phyloP scores from a whole-genome alignment of 2,888 invertebrate species.

The Theristus sp. region DNA sequence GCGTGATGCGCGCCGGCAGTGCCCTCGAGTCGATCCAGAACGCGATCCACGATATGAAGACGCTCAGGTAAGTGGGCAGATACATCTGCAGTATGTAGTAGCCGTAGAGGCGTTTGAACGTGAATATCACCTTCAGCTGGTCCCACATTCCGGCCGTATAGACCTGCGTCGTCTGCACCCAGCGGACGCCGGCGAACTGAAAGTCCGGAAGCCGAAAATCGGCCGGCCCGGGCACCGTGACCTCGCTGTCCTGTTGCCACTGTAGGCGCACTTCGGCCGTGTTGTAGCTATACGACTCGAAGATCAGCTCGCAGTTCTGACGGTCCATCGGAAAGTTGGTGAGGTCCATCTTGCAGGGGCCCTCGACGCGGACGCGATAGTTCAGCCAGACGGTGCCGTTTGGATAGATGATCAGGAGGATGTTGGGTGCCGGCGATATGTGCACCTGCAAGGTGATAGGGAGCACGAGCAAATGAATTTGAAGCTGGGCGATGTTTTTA shows the following conservation, averaged over 20 bases:
- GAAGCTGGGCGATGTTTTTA: too few relatives aligned
- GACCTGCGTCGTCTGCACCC: conserved; percentile 16
- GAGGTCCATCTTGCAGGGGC: conserved; percentile 21
- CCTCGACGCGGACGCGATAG: conserved; percentile 24
- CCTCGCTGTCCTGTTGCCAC: conserved; percentile 25
- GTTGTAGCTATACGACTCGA: conserved; percentile 24
- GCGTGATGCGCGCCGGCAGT: conserved; percentile 26
- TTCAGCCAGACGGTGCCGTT: conserved; percentile 27
- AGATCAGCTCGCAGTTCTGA: conserved; percentile 22
- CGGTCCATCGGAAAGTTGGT: conserved; percentile 22
- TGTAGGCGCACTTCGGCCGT: conserved; percentile 16
- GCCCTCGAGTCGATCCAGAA: conserved; percentile 25
- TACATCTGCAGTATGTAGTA: conserved; percentile 25
- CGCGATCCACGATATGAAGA: conserved; percentile 25
- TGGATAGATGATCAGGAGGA: conserved; percentile 25
- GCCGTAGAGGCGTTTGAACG: conserved; percentile 26
- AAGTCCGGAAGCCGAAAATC: conserved; percentile 22
- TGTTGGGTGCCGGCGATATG: conserved; percentile 20
- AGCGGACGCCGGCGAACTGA: conserved; percentile 15
- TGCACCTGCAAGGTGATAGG: conserved; percentile 10
- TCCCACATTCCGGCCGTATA: conserved; percentile 27
- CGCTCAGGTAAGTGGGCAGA: conserved; percentile 20
- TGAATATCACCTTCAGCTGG: conserved; percentile 21
- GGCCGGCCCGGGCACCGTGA: conserved; percentile 22
- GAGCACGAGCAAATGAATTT: too few relatives aligned